Percentiles rank a stretch among this genome's conserved stretches.
Evolutionary conservation across 2,797 vertebrate species (phyloP).

Genomic region (Pangasius macronema): DNA sequence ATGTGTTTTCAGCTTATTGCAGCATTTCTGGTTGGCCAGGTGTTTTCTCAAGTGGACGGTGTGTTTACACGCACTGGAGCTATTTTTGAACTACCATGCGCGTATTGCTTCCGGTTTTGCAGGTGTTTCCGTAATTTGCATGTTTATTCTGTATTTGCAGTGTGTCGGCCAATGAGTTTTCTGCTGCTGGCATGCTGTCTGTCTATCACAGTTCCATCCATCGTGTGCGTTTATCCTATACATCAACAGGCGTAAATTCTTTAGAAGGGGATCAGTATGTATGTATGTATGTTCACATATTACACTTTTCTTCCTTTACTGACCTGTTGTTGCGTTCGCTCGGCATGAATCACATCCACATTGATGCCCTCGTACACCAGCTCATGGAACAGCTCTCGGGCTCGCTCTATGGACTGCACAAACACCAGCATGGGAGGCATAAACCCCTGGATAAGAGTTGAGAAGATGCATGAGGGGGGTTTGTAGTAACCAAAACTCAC

Average conservation of each 20-base stretch:
- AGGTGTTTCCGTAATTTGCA: not conserved
- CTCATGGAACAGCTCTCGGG: slow-evolving; percentile 93
- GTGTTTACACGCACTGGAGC: not conserved
- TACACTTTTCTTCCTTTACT: not conserved
- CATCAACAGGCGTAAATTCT: not conserved
- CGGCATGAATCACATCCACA: slow-evolving; percentile 94
- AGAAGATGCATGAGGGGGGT: not conserved
- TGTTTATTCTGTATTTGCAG: no score
- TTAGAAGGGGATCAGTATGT: not conserved
- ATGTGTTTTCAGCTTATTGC: not conserved
- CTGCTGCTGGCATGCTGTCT: not conserved
- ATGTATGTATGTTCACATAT: no score
- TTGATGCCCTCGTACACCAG: slow-evolving; percentile 96
- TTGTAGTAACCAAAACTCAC: no score
- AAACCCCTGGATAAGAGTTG: slow-evolving; percentile 80
- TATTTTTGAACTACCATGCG: no score
- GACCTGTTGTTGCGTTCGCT: slow-evolving; percentile 95
- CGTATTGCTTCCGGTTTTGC: not conserved
- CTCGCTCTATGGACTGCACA: slow-evolving; percentile 93
- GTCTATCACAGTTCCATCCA: not conserved
- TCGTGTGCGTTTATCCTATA: not conserved
- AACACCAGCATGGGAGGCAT: slow-evolving; percentile 93
- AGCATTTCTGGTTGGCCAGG: not conserved
- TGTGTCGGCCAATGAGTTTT: not conserved
- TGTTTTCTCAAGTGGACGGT: not conserved